These are phyloP conservation scores for Proterorhinus semilunaris DNA, from an alignment of 2,113 vertebrate genomes.

Conservation along the genomic window DNA sequence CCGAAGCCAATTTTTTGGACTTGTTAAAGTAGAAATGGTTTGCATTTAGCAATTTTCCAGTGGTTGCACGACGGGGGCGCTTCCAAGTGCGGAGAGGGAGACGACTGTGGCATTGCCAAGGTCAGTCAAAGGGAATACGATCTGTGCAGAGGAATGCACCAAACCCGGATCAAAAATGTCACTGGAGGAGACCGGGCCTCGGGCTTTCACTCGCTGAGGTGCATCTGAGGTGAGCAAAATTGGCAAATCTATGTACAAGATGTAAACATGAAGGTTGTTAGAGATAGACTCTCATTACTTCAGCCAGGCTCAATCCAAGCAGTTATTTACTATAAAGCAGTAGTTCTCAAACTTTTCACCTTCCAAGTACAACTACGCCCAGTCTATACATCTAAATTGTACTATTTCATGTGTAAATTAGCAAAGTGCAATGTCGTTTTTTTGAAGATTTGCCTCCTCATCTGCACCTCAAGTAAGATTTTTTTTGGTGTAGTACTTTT, in stretches of 20 bases:
- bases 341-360: too few relatives aligned
- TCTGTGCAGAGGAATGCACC: constrained; percentile 34
- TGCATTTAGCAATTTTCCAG: constrained; percentile 52
- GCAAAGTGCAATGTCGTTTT: too few relatives aligned
- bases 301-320: background rate
- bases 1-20: constrained; percentile 15
- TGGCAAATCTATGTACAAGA: constrained; percentile 22
- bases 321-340: background rate
- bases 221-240: constrained; percentile 14
- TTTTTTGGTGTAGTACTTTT: too few relatives aligned
- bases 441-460: too few relatives aligned
- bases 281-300: constrained; percentile 5
- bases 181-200: constrained; percentile 10
- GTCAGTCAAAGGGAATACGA: constrained; percentile 46
- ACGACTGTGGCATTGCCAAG: constrained; percentile 46
- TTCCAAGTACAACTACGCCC: too few relatives aligned
- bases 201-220: constrained; percentile 38
- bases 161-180: constrained; percentile 43
- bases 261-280: constrained; percentile 29
- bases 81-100: constrained; percentile 45
- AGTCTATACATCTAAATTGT: too few relatives aligned
- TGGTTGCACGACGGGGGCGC: constrained; percentile 47
- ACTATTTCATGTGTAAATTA: too few relatives aligned
- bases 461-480: too few relatives aligned
- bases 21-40: constrained; percentile 28